Evolutionary conservation across 2,797 vertebrate genomes (phyloP).

Genomic region (Crocidura indochinensis): DNA sequence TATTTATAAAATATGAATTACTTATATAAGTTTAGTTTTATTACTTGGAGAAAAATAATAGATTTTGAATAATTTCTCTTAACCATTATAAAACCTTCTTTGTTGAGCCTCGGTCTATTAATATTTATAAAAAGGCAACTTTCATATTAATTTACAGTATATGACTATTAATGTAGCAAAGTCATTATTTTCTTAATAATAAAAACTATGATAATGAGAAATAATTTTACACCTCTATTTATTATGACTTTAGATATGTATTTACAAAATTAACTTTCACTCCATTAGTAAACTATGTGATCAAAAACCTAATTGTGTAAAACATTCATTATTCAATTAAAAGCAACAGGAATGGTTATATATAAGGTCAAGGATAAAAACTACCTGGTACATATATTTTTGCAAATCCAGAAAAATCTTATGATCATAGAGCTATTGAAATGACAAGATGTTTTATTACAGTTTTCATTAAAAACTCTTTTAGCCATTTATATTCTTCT

Average conservation of each 20-base stretch:
- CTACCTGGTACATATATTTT: background rate
- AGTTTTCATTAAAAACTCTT: background rate
- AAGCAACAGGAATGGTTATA: background rate
- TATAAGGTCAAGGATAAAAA: background rate
- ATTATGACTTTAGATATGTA: too few relatives aligned
- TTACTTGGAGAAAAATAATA: too few relatives aligned
- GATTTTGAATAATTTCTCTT: too few relatives aligned
- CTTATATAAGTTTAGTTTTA: too few relatives aligned
- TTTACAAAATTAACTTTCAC: background rate
- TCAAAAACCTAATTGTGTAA: background rate
- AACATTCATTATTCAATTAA: background rate
- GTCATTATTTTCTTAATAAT: too few relatives aligned
- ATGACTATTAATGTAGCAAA: background rate
- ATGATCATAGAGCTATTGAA: background rate
- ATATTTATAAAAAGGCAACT: conserved; percentile 78
- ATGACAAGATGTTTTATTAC: background rate
- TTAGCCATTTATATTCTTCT: background rate
- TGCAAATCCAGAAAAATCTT: background rate
- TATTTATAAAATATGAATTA: too few relatives aligned
- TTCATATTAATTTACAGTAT: conserved; percentile 71
- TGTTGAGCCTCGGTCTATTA: too few relatives aligned
- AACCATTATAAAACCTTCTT: too few relatives aligned
- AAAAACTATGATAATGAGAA: too few relatives aligned
- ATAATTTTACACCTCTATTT: too few relatives aligned
- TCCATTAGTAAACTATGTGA: background rate